Base-by-base conservation (phyloP, 1,140 invertebrate genomes). In the Triops cancriformis region DNA sequence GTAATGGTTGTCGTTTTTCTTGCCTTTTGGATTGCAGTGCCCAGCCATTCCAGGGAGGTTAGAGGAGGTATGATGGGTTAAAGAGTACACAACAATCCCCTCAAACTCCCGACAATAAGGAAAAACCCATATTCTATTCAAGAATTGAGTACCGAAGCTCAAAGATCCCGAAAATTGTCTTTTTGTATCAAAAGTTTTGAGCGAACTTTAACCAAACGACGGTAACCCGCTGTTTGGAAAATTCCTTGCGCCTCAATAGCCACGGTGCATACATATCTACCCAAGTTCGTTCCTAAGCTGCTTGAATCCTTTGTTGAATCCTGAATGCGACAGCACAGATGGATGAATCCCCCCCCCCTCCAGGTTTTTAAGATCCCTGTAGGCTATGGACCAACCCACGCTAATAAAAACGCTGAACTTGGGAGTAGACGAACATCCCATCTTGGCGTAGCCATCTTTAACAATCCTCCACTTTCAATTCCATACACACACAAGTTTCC, bases 101-200 rank as follows among this genome's bases (percentile, higher is more conserved):
- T 37, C 2, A 2, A 37, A 37, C 31, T 37, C 31, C n/a, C 51
- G 18, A 64, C 51, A 64, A 64, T 64, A 64, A 64, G 51, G 51
- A 64, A 64, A 64, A 64, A 64, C 51, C n/a, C 51, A 64, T 64
- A 64, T 64, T 64, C 51, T 64, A 64, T 64, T 64, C 51, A 64
- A 64, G 18, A 64, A 64, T 23, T 23, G 51, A 64, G 51, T 64
- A 6, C 23, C 14, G 18, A 5, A 64, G 2, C 51, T 9, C 51
- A 64, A 64, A 64, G 51, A 64, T 64, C 51, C 51, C 23, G 51
- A 64, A 64, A 64, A 64, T 64, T n/a, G 51, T 64, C 51, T 64
- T 64, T 64, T 64, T 64, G 51, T 64, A 23, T 23, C 23, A 5
- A 14, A 23, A 23, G 51, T n/a, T 23, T 18, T 18, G 9, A 14